phyloP scores from a whole-genome alignment of 2,888 invertebrate genomes.

The Arrhopalites spinosus region DNA sequence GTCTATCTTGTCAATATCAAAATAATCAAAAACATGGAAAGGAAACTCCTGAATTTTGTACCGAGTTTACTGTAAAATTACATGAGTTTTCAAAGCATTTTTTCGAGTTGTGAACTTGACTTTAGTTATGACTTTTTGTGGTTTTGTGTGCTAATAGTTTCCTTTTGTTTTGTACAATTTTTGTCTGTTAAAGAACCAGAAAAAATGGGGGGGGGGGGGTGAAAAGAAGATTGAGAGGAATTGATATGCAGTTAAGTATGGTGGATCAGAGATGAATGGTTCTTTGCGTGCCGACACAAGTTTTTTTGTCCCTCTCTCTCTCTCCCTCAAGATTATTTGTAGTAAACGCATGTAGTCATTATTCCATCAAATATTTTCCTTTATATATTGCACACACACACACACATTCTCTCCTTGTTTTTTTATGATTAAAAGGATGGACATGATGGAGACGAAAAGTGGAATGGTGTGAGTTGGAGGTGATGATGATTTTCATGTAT shows the following conservation, averaged over 20 bases:
- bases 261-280: slow-evolving; percentile 14
- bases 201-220: neutral
- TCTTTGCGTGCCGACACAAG: slow-evolving; percentile 23
- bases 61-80: no score
- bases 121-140: neutral
- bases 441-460: neutral
- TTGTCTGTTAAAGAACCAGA: neutral
- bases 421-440: neutral
- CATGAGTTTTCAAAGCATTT: no score
- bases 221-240: neutral
- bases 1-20: no score
- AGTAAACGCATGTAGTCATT: slow-evolving; percentile 27
- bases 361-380: slow-evolving; percentile 33
- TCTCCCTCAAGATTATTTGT: slow-evolving; percentile 5
- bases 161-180: neutral
- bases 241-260: slow-evolving; percentile 21
- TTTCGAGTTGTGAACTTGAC: no score
- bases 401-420: slow-evolving; percentile 1
- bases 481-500: slow-evolving; percentile 9
- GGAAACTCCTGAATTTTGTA: no score
- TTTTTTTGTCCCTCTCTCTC: neutral
- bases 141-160: neutral
- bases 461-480: neutral
- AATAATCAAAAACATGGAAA: no score
- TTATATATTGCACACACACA: neutral